Conservation (phyloP, 2,797 vertebrate species). For the Gymnoscopelus microlampas region DNA sequence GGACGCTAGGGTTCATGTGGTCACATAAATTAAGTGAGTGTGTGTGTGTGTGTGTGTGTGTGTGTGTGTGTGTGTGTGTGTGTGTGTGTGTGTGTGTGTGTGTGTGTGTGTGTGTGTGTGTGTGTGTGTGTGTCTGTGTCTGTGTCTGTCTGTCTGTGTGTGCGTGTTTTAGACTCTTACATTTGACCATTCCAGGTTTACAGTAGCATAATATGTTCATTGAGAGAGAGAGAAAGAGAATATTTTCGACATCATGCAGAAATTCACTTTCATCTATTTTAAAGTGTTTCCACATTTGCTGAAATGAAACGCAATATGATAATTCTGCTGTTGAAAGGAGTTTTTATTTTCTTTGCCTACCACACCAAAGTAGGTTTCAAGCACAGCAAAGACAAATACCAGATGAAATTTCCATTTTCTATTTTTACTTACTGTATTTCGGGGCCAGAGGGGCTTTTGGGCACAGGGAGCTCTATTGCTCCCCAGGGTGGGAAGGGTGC, state of each 20-base stretch:
- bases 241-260: constrained; percentile 20
- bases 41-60: too few relatives aligned
- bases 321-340: constrained; percentile 9
- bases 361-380: background rate
- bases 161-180: constrained; percentile 8
- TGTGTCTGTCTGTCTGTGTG: background rate
- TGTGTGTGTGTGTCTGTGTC: background rate
- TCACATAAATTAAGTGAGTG: too few relatives aligned
- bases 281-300: constrained; percentile 8
- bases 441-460: background rate
- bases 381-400: constrained; percentile 8
- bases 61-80: too few relatives aligned
- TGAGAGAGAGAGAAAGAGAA: background rate
- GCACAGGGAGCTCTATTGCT: background rate
- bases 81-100: background rate
- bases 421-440: background rate
- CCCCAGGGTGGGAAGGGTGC: background rate
- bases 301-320: constrained; percentile 14
- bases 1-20: too few relatives aligned
- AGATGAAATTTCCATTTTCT: constrained; percentile 16
- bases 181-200: constrained; percentile 18
- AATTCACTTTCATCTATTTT: constrained; percentile 30
- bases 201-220: constrained; percentile 9
- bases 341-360: background rate
- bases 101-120: background rate